Percentiles rank a stretch among this genome's conserved stretches.
Conservation (phyloP, 2,113 vertebrate genomes). For the Meriones unguiculatus region DNA sequence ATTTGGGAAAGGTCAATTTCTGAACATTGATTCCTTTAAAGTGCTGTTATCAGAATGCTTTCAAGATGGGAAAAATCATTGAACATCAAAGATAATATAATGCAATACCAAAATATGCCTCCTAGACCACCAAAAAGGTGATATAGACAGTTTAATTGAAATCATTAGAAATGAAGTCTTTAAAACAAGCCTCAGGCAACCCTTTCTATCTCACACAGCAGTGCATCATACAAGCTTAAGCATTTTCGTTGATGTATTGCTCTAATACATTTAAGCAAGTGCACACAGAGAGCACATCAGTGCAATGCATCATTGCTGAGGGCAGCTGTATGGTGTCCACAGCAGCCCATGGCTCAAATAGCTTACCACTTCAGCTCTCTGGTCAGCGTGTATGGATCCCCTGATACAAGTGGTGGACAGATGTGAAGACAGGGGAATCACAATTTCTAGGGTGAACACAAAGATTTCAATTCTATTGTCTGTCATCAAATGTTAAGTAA, state of each 20-base stretch:
- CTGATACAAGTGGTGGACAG: neutral
- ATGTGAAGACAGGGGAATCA: neutral
- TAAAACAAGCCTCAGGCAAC: constrained; percentile 15
- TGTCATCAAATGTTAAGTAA: neutral
- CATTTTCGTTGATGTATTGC: neutral
- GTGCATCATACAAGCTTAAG: constrained; percentile 4
- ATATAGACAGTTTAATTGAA: constrained; percentile 43
- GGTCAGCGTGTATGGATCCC: neutral
- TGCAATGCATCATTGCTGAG: neutral
- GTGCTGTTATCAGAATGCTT: neutral
- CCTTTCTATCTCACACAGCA: constrained; percentile 6
- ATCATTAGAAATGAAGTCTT: constrained; percentile 57
- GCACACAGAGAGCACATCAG: constrained; percentile 16
- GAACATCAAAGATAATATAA: neutral
- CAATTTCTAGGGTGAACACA: neutral
- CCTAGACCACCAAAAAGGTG: neutral
- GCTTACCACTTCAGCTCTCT: neutral
- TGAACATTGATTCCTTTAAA: neutral
- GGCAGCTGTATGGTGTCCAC: neutral
- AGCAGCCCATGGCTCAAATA: neutral
- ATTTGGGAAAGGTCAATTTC: neutral
- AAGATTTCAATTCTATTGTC: neutral
- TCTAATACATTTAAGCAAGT: neutral
- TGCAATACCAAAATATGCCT: constrained; percentile 1
- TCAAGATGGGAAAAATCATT: neutral